Conservation (phyloP, 2,888 invertebrate genomes). For the Acleris sparsana region DNA sequence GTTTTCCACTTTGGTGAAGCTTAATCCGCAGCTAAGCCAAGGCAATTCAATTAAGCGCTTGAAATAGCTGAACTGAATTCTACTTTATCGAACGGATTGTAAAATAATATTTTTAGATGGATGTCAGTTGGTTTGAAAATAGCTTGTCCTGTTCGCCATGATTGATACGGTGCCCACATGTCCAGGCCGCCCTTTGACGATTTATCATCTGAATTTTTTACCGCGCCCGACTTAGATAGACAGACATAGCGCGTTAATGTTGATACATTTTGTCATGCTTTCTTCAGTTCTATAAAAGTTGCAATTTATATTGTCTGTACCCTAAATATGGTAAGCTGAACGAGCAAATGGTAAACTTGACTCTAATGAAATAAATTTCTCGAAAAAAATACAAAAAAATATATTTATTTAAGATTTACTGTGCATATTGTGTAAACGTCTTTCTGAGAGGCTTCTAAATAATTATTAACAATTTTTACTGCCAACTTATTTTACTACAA, state of each 20-base stretch:
- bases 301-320: too few species aligned
- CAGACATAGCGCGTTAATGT: constrained; percentile 32
- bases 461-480: too few species aligned
- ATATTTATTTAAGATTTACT: too few species aligned
- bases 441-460: too few species aligned
- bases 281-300: too few species aligned
- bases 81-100: constrained; percentile 40
- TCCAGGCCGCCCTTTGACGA: constrained; percentile 50
- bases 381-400: too few species aligned
- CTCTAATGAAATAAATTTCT: too few species aligned
- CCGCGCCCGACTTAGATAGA: constrained; percentile 46
- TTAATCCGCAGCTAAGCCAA: constrained; percentile 15
- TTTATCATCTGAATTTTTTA: constrained; percentile 62
- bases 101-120: constrained; percentile 58
- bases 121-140: constrained; percentile 64
- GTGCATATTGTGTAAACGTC: too few species aligned
- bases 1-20: constrained; percentile 17
- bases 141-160: constrained; percentile 52
- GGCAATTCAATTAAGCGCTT: constrained; percentile 24
- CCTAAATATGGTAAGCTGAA: not conserved
- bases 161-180: constrained; percentile 62
- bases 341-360: not conserved
- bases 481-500: too few species aligned
- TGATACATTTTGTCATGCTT: too few species aligned
- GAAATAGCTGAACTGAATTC: constrained; percentile 1